phyloP scores from a whole-genome alignment of 2,888 invertebrate genomes.

The Mythimna albipuncta region DNA sequence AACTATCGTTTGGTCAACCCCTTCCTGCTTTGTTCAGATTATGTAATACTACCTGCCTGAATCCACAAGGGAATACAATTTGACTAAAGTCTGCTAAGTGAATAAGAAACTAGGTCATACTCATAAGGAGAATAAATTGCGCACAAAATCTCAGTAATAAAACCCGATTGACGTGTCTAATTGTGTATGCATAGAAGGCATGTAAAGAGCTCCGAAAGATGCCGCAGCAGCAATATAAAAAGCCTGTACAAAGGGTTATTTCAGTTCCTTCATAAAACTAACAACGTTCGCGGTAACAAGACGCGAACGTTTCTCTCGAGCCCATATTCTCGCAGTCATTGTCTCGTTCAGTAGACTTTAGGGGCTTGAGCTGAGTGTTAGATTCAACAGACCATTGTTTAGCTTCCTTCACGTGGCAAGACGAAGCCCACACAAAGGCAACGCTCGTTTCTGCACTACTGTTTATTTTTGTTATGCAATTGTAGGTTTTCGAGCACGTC shows the following conservation, averaged over 20 bases:
- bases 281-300: constrained; percentile 89
- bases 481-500: constrained; percentile 85
- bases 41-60: constrained; percentile 67
- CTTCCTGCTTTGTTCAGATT: constrained; percentile 70
- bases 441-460: constrained; percentile 85
- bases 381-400: constrained; percentile 86
- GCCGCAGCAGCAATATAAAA: constrained; percentile 69
- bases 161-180: constrained; percentile 47
- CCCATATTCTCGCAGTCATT: constrained; percentile 86
- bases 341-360: constrained; percentile 87
- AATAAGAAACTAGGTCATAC: constrained; percentile 14
- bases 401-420: constrained; percentile 89
- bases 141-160: constrained; percentile 11
- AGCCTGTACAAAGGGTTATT: constrained; percentile 82
- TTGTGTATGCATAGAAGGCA: constrained; percentile 48
- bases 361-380: constrained; percentile 84
- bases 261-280: constrained; percentile 88
- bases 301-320: constrained; percentile 85
- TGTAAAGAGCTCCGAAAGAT: constrained; percentile 54
- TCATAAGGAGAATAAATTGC: constrained; percentile 2
- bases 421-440: constrained; percentile 86
- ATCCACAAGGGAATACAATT: constrained; percentile 42
- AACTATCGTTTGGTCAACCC: constrained; percentile 75
- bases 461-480: constrained; percentile 90
- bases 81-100: constrained; percentile 3